These are phyloP conservation scores for Chelmon rostratus DNA, from an alignment of 2,797 vertebrate species.

Conservation along the genomic window DNA sequence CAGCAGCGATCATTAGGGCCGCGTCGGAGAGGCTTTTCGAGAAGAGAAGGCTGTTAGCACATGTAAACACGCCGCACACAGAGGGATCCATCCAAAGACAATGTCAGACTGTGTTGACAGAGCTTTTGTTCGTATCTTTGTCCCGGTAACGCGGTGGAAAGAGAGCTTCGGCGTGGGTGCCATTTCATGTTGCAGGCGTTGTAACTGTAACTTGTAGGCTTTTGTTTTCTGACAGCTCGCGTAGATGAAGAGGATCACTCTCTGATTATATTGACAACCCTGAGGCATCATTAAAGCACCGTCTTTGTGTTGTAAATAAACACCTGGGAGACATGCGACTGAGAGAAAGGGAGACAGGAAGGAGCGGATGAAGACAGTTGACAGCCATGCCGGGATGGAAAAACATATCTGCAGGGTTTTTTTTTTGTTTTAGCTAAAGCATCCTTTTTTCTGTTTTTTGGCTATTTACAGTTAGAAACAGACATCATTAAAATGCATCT, in stretches of 20 bases:
- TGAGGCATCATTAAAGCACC: slow-evolving; percentile 72
- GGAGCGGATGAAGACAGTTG: slow-evolving; percentile 35
- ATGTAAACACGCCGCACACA: slow-evolving; percentile 64
- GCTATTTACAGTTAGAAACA: slow-evolving; percentile 38
- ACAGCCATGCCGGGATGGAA: slow-evolving; percentile 38
- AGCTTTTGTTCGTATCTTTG: slow-evolving; percentile 66
- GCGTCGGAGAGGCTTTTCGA: slow-evolving; percentile 29
- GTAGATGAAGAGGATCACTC: slow-evolving; percentile 64
- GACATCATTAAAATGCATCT: slow-evolving; percentile 44
- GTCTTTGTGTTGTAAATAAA: slow-evolving; percentile 76
- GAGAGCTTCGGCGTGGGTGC: slow-evolving; percentile 45
- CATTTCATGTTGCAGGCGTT: slow-evolving; percentile 52
- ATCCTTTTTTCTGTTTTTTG: background rate
- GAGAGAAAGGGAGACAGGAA: slow-evolving; percentile 30
- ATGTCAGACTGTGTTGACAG: slow-evolving; percentile 65
- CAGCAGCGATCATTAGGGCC: slow-evolving; percentile 57
- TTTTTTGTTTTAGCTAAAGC: background rate
- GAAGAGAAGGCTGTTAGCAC: slow-evolving; percentile 49
- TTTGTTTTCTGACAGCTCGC: slow-evolving; percentile 73
- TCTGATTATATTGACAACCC: slow-evolving; percentile 77
- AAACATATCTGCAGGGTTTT: slow-evolving; percentile 18
- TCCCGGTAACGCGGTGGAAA: slow-evolving; percentile 42
- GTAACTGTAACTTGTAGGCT: slow-evolving; percentile 61
- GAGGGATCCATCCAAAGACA: slow-evolving; percentile 63
- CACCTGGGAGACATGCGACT: slow-evolving; percentile 65